A percentile compares a stretch with the other conserved stretches of the same genome.
Conservation (phyloP, 2,113 vertebrate species). For the Siniperca chuatsi region DNA sequence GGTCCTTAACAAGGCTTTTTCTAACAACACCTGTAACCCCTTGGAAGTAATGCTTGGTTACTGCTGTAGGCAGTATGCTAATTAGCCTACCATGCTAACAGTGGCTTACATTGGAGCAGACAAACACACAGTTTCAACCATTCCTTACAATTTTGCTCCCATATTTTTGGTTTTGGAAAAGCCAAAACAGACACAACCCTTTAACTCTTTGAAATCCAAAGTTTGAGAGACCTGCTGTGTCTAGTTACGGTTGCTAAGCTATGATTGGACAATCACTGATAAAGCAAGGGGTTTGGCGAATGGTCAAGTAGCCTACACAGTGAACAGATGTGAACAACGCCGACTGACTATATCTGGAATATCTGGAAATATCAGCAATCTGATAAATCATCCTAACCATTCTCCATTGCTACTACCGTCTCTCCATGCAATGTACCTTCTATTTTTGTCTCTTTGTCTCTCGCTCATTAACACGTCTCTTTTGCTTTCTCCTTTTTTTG, state of each 20-base stretch:
- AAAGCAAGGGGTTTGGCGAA: neutral
- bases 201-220: neutral
- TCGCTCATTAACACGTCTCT: neutral
- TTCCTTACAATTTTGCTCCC: too few relatives aligned
- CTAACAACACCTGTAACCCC: neutral
- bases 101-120: neutral
- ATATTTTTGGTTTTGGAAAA: neutral
- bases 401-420: neutral
- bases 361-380: neutral
- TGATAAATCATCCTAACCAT: neutral
- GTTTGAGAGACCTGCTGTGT: neutral
- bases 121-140: neutral
- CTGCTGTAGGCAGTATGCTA: neutral
- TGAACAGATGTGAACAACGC: neutral
- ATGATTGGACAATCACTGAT: neutral
- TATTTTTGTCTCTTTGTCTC: neutral
- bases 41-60: neutral
- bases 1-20: neutral
- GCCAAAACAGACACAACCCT: neutral
- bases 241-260: neutral
- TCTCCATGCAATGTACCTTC: constrained; percentile 9
- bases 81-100: neutral
- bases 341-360: neutral
- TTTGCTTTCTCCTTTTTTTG: constrained; percentile 22
- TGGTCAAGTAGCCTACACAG: neutral